Conservation (phyloP, 1,140 invertebrate genomes). For the Oedothorax gibbosus region DNA sequence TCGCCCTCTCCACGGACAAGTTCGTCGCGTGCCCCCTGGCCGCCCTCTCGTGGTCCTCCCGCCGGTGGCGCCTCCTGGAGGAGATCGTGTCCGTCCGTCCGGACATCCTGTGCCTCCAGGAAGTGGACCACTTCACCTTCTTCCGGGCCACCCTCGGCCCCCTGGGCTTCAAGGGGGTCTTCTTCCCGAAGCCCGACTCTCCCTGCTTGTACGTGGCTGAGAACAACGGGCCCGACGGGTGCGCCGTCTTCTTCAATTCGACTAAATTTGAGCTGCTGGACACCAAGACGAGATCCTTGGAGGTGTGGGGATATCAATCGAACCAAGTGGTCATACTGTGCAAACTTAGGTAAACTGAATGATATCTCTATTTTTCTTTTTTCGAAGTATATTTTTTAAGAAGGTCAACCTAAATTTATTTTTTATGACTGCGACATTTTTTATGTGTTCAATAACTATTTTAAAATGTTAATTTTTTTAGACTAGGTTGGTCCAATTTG, state of each 20-base stretch:
- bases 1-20: slow-evolving; percentile 79
- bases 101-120: slow-evolving; percentile 81
- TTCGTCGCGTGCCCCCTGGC: slow-evolving; percentile 80
- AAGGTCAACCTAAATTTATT: no score
- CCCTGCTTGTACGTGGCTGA: slow-evolving; percentile 80
- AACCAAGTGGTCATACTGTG: slow-evolving; percentile 74
- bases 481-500: no score
- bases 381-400: no score
- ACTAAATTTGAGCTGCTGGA: slow-evolving; percentile 75
- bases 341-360: slow-evolving; percentile 35
- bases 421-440: no score
- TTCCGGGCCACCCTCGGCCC: slow-evolving; percentile 74
- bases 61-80: slow-evolving; percentile 78
- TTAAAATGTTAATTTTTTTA: no score
- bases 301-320: slow-evolving; percentile 78
- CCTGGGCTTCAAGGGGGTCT: slow-evolving; percentile 78
- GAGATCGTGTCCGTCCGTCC: slow-evolving; percentile 79
- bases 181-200: slow-evolving; percentile 83
- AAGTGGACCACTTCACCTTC: slow-evolving; percentile 79
- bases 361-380: no score
- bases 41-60: slow-evolving; percentile 78
- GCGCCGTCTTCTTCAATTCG: slow-evolving; percentile 79
- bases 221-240: slow-evolving; percentile 84
- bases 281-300: slow-evolving; percentile 75
- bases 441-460: no score